Evolutionary conservation across 2,113 vertebrate genomes (phyloP), one percentile per base, ranked within the genome.

Genomic region (Choloepus hoffmanni): DNA sequence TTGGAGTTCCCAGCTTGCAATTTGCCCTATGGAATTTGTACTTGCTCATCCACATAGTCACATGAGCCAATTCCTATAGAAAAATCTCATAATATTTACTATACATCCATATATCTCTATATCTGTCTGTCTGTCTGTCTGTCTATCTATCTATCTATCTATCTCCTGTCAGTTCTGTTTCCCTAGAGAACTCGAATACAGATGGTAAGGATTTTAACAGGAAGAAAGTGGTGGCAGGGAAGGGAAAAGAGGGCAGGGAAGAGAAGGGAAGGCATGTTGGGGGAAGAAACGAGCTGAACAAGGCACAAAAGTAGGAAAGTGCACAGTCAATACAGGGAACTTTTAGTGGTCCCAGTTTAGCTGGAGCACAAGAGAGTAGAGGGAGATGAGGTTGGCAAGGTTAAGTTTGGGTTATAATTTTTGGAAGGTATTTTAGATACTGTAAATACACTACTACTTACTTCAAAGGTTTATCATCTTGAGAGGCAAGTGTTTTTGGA

Each of bases 401-500:
- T 50, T 43, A 92, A 68, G 40, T 84, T 53, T 95, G 58, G 60
- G 55, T 7, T 5, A 36, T 60, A 79, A 13, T 55, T 83, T 87
- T 58, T 77, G 60, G 76, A 92, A 92, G 86, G 55, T 79, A 55
- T n/a, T 92, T 95, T 50, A 92, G 43, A 91, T 65, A 82, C 30
- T 95, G 62, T 85, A 93, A 89, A 95, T 85, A 53, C 4, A 87
- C 62, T 91, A 7, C 48, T 89, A 99, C 99, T 99, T 98, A 99
- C 99, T 99, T 99, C 93, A 99, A 92, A 96, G 99, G 99, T 93
- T 98, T 99, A 36, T 99, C 99, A 92, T 99, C 99, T 98, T 99
- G 99, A 78, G 99, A 99, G 13, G 99, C 96, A 4, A 99, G 98
- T 16, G 98, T 99, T 96, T 99, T 99, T n/a, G 99, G 99, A 91